Conservation (phyloP, 1,140 invertebrate genomes). For the Drosophila simulans region DNA sequence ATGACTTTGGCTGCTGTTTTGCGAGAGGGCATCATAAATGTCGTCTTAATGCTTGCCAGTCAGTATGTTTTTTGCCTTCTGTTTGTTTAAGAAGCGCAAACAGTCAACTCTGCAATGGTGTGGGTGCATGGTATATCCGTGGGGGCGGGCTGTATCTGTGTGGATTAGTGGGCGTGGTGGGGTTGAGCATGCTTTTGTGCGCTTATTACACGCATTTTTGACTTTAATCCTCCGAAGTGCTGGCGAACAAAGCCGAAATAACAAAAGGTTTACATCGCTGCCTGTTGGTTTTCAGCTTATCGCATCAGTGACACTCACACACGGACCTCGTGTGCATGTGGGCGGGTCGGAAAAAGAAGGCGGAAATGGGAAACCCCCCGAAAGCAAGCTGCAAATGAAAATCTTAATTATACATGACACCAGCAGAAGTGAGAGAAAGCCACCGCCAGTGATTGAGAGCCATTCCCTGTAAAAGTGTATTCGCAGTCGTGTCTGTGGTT, state of each 20-base stretch:
- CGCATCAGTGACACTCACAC: conserved; percentile 38
- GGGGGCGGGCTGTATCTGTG: conserved; percentile 4
- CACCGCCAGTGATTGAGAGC: conserved; percentile 68
- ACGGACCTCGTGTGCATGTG: conserved; percentile 47
- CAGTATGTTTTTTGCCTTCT: conserved; percentile 44
- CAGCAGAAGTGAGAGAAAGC: conserved; percentile 50
- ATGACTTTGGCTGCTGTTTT: conserved; percentile 53
- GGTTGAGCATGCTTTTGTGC: conserved; percentile 69
- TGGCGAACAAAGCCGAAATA: conserved; percentile 78
- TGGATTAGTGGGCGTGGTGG: conserved; percentile 46
- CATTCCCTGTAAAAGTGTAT: conserved; percentile 30
- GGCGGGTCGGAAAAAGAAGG: conserved; percentile 18
- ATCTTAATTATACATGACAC: conserved; percentile 82
- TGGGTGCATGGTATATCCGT: conserved; percentile 7
- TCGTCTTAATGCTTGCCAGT: conserved; percentile 68
- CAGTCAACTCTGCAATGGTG: conserved; percentile 14
- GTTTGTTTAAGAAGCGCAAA: conserved; percentile 47
- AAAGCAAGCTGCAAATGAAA: conserved; percentile 69
- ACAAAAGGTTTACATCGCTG: conserved; percentile 80
- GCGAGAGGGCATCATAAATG: conserved; percentile 69
- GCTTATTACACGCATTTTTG: conserved; percentile 83
- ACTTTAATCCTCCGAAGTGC: conserved; percentile 80
- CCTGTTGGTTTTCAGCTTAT: conserved; percentile 79
- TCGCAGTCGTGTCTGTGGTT: conserved; percentile 21
- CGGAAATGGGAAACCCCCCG: conserved; percentile 39